A percentile compares a stretch with the other conserved stretches of the same genome.
Conservation (phyloP, 2,888 invertebrate species). For the Leptopterna dolabrata region DNA sequence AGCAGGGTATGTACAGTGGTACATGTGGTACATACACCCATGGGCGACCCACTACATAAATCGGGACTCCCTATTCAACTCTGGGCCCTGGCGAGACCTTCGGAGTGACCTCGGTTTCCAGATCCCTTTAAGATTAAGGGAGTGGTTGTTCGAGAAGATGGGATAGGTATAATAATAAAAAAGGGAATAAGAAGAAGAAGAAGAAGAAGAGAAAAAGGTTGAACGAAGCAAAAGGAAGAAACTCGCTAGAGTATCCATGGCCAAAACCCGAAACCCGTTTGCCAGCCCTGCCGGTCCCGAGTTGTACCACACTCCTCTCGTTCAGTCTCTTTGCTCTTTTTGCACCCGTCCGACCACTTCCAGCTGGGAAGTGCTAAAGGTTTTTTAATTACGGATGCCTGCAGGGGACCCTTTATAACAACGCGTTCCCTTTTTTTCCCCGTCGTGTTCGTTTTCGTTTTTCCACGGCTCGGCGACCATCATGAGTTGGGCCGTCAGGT, state of each 20-base stretch:
- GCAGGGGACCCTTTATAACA: conserved; percentile 19
- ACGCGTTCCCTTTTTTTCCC: neutral
- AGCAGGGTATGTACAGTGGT: no score
- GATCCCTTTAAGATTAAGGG: conserved; percentile 43
- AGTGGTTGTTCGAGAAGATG: conserved; percentile 43
- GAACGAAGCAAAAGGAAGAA: conserved; percentile 9
- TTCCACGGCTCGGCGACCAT: neutral
- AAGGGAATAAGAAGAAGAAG: conserved; percentile 4
- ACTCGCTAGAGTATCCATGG: neutral
- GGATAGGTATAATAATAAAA: conserved; percentile 27
- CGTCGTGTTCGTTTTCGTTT: neutral
- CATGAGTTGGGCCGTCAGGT: neutral
- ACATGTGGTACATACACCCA: neutral
- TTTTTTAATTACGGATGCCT: conserved; percentile 41
- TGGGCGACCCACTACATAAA: neutral
- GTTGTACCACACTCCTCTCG: neutral
- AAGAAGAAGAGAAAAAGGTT: neutral
- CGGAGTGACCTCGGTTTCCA: neutral
- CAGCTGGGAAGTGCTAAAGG: conserved; percentile 50
- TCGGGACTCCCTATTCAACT: neutral
- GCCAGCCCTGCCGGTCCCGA: neutral
- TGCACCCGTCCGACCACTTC: conserved; percentile 44
- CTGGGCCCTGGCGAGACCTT: neutral
- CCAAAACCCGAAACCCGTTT: conserved; percentile 42
- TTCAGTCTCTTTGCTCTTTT: conserved; percentile 18